Base-by-base conservation (phyloP, 2,888 invertebrate species). In the Rugalucina vietnamica region DNA sequence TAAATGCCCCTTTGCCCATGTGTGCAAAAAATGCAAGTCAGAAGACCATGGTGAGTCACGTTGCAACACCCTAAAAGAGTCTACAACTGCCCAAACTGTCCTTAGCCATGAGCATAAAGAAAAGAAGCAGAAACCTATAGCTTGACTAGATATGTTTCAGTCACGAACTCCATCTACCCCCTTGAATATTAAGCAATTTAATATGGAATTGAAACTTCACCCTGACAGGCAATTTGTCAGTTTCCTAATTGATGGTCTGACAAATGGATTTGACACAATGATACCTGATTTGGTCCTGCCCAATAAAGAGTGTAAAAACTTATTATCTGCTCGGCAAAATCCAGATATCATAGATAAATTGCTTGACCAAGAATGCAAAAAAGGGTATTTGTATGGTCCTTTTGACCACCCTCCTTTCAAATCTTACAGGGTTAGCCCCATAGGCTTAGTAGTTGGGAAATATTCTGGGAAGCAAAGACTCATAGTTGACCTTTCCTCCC, bases 401-500 rank as follows among this genome's bases (percentile, higher is more conserved):
- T 88, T 81, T 36, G 10, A 60, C 3, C 2, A 14, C 0, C 50
- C 57, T 14, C 86, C 89, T 21, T 84, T 88, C 75, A 1, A 72
- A 3, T 10, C 27, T 14, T 84, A 81, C 49, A 54, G 89, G 29
- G 82, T 88, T 34, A 81, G 60, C 24, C 82, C 88, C 0, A 54
- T 87, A 1, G 89, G 83, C 14, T 50, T 88, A 36, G 87, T 83
- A 0, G 71, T 39, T 36, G 76, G 79, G 0, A 89, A 88, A 79
- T 87, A 88, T 69, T 85, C 83, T 5, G 78, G 77, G 21, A 86
- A 87, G 49, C 39, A 86, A 60, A 57, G 88, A 8, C 54, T 89
- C 0, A 88, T 87, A 4, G 70, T 88, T 2, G 90, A 90, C 75
- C 21, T 88, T 3, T 88, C 86, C 12, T 73, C 87, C 0, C 86